A percentile compares a stretch with the other conserved stretches of the same genome.
These are phyloP conservation scores for Aethes cnicana DNA, from an alignment of 2,888 invertebrate species.

Conservation along the genomic window DNA sequence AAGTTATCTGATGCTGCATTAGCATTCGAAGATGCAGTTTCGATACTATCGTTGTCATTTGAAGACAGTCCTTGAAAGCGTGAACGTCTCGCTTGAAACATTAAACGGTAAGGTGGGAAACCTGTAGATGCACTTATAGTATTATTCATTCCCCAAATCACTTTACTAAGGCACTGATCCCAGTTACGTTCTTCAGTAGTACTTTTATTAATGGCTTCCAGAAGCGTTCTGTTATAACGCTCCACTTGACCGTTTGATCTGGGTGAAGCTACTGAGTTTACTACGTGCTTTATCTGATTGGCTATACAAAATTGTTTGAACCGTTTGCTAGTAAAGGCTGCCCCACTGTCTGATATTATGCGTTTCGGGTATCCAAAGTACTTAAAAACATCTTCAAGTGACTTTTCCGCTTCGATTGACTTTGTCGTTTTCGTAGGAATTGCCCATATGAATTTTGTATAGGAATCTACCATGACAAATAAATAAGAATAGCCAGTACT, in stretches of 20 bases:
- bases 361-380: constrained; percentile 9
- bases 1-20: too few species aligned
- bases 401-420: background rate
- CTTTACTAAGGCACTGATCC: background rate
- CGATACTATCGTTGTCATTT: too few species aligned
- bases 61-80: too few species aligned
- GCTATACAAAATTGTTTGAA: background rate
- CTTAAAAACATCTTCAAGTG: background rate
- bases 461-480: constrained; percentile 12
- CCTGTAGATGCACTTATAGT: too few species aligned
- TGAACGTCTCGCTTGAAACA: too few species aligned
- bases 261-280: background rate
- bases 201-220: background rate
- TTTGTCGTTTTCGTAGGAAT: background rate
- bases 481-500: constrained; percentile 32
- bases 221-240: background rate
- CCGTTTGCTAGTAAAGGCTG: background rate
- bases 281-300: background rate
- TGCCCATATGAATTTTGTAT: constrained; percentile 9
- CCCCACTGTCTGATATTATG: constrained; percentile 6
- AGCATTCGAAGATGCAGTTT: too few species aligned
- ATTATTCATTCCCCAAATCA: constrained; percentile 7
- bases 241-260: constrained; percentile 10
- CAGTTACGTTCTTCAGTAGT: background rate
- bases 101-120: too few species aligned